phyloP scores from a whole-genome alignment of 2,113 vertebrate genomes.

The Thryonomys swinderianus region DNA sequence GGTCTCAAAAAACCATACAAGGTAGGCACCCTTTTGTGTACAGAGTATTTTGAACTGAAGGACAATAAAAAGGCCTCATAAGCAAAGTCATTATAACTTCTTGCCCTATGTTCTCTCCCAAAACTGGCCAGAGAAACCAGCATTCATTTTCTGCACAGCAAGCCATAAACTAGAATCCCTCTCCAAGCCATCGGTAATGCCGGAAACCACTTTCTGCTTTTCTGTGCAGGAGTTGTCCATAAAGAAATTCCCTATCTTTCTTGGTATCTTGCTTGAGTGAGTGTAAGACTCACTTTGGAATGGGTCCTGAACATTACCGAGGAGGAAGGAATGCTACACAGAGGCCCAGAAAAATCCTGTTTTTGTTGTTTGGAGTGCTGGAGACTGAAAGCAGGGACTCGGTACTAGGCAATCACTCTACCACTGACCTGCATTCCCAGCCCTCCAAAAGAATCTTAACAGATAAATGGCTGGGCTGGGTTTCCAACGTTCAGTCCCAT shows the following conservation, averaged over 20 bases:
- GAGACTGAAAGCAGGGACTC: background rate
- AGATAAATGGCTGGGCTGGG: background rate
- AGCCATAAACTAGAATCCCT: background rate
- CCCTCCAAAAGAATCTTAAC: background rate
- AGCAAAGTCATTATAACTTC: background rate
- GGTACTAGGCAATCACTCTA: background rate
- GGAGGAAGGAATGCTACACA: background rate
- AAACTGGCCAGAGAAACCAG: background rate
- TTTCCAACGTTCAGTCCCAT: background rate
- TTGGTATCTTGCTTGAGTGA: background rate
- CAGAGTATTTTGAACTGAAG: background rate
- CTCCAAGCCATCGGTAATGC: background rate
- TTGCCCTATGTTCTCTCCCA: background rate
- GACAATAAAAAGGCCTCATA: background rate
- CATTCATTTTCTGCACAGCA: background rate
- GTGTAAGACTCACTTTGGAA: background rate
- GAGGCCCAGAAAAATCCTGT: background rate
- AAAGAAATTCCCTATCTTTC: background rate
- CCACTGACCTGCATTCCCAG: background rate
- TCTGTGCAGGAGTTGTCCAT: background rate
- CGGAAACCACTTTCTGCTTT: background rate
- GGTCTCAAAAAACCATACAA: background rate
- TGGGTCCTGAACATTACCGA: background rate
- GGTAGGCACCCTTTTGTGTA: background rate
- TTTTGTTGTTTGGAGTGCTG: background rate